Conservation (phyloP, 2,113 vertebrate genomes). For the Spilogale gracilis region DNA sequence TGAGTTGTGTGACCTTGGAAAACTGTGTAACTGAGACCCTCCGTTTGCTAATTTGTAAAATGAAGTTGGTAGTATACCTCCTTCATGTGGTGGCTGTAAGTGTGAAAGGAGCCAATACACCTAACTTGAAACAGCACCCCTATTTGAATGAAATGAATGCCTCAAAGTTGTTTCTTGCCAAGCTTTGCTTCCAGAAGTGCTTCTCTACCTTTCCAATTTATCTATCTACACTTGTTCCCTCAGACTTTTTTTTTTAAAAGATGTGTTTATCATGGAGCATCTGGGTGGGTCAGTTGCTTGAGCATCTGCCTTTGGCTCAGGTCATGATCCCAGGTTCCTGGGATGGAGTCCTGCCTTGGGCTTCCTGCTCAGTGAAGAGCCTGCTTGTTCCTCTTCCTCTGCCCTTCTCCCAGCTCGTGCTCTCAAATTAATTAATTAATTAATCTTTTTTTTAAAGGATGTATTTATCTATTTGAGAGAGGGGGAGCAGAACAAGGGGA, state of each 20-base stretch:
- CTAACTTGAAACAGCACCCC: slow-evolving; percentile 18
- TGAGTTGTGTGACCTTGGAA: neutral
- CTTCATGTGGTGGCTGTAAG: neutral
- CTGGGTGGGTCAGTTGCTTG: too few species aligned
- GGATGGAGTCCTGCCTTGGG: too few species aligned
- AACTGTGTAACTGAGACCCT: slow-evolving; percentile 12
- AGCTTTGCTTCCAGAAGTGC: slow-evolving; percentile 14
- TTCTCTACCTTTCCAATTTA: neutral
- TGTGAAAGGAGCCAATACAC: neutral
- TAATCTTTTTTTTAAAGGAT: too few species aligned
- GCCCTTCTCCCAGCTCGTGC: too few species aligned
- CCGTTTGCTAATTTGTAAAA: slow-evolving; percentile 42
- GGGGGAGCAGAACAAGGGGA: neutral
- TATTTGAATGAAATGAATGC: slow-evolving; percentile 5
- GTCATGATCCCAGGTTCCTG: too few species aligned
- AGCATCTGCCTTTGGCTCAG: too few species aligned
- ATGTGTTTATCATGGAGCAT: neutral
- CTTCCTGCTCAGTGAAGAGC: too few species aligned
- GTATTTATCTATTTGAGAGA: neutral
- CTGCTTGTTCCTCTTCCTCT: too few species aligned
- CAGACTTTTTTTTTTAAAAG: neutral
- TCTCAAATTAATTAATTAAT: too few species aligned
- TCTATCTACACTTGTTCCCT: neutral
- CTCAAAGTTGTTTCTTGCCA: neutral
- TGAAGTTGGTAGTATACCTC: neutral